Percentiles rank a stretch among this genome's conserved stretches.
Evolutionary conservation across 2,113 vertebrate species (phyloP).

Genomic region (Laticauda laticaudata): DNA sequence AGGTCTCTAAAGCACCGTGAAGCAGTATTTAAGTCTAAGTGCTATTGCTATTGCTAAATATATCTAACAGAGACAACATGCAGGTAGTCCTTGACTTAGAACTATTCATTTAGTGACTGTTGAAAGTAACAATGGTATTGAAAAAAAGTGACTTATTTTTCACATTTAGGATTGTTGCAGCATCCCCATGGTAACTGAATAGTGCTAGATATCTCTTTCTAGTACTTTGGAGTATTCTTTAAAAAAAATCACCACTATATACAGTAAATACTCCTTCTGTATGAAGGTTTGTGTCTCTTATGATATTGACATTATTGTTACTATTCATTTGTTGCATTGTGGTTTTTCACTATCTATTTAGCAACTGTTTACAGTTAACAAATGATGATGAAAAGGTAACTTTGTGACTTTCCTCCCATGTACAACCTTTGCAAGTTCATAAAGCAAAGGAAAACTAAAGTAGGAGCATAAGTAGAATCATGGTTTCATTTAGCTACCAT

Average conservation of each 20-base stretch:
- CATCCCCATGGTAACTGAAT: not conserved
- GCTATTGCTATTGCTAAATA: too few species aligned
- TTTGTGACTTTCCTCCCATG: not conserved
- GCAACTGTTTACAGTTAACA: not conserved
- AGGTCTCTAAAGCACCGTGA: too few species aligned
- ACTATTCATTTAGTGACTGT: too few species aligned
- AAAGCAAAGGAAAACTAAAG: not conserved
- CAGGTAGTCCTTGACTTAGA: too few species aligned
- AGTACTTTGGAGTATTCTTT: not conserved
- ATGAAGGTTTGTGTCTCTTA: not conserved
- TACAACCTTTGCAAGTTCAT: not conserved
- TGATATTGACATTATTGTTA: not conserved
- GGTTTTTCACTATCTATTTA: not conserved
- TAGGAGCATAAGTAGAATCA: not conserved
- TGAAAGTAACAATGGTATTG: too few species aligned
- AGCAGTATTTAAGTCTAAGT: too few species aligned
- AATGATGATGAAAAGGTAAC: not conserved
- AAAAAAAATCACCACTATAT: not conserved
- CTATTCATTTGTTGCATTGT: not conserved
- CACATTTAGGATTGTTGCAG: too few species aligned
- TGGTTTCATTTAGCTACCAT: not conserved
- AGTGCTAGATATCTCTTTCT: not conserved
- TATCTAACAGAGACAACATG: too few species aligned
- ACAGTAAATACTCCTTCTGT: not conserved
- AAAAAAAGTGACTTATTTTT: too few species aligned